Conservation (phyloP, 2,113 vertebrate species). For the Nestor notabilis region DNA sequence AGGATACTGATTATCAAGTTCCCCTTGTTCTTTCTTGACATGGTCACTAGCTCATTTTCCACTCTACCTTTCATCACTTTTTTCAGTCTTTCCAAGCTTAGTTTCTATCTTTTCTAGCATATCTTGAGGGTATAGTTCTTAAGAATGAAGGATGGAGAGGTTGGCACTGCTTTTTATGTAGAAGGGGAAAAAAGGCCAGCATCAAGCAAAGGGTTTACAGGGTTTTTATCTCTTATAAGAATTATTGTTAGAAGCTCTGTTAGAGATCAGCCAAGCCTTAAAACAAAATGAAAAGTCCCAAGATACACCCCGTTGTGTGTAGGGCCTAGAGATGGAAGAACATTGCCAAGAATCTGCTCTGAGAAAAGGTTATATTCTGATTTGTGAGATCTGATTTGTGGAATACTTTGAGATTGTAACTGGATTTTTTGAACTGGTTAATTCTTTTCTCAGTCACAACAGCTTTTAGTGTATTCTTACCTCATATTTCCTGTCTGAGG, state of each 20-base stretch:
- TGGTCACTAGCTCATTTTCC: background rate
- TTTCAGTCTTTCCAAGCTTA: background rate
- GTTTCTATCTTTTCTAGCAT: background rate
- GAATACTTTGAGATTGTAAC: background rate
- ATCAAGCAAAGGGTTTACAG: background rate
- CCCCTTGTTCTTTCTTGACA: background rate
- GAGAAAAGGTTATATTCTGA: background rate
- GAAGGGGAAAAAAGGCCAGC: fast-evolving
- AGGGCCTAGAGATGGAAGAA: background rate
- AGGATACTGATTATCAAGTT: background rate
- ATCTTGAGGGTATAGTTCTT: background rate
- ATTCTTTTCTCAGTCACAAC: background rate
- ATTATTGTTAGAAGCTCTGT: background rate
- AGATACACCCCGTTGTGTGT: background rate
- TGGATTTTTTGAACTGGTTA: background rate
- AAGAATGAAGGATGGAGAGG: background rate
- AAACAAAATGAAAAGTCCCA: background rate
- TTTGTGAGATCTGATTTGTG: background rate
- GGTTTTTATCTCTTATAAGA: background rate
- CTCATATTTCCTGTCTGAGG: background rate
- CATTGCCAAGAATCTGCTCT: background rate
- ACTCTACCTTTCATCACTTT: background rate
- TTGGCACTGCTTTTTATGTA: background rate
- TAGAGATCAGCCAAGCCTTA: background rate
- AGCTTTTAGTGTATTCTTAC: background rate